Base-by-base conservation (phyloP, 2,113 vertebrate genomes). In the Garra rufa region DNA sequence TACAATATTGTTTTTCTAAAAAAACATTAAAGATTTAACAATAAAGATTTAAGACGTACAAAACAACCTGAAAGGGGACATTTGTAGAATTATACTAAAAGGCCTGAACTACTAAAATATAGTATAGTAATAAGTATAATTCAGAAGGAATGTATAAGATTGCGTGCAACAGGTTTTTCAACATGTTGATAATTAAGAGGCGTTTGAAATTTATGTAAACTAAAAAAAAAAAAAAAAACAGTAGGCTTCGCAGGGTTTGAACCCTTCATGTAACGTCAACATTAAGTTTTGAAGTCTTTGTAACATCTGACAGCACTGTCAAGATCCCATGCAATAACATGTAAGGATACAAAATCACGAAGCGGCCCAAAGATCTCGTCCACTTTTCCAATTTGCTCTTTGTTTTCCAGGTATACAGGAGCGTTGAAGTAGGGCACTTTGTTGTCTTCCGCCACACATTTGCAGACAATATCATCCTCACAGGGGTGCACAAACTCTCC, bases 391-490 rank as follows among this genome's bases (percentile, higher is more conserved):
- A 99, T 98, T 89, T 99, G 97, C 79, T 99, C 97, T 90, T 99
- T 99, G 91, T 99, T 99, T 88, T 99, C 97, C 94, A 99, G 90
- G 84, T 98, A 99, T 41, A 99, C 97, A 0, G 98, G 98, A 14
- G 98, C 98, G 0, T 99, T 99, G 91, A 99, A 99, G 89, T 99
- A 99, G 74, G 98, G 98, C 82, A 99, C 97, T 86, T 97, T 98
- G 91, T 96, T 98, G 87, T 99, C 98, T 46, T 97, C 95, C 9
- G 98, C 97, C 70, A 95, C 95, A 87, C 97, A 99, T 87, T 96
- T 99, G 80, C 96, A 97, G 82, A 99, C 97, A 9, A 99, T 90
- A 59, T 99, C 98, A 89, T 99, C 98, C 94, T 99, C 98, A 90
- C 98, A 99, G 0, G 98, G 98, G 85, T 99, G 98, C 94, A 99